A percentile compares a stretch with the other conserved stretches of the same genome.
Conservation (phyloP, 2,113 vertebrate genomes). For the Carassius gibelio region DNA sequence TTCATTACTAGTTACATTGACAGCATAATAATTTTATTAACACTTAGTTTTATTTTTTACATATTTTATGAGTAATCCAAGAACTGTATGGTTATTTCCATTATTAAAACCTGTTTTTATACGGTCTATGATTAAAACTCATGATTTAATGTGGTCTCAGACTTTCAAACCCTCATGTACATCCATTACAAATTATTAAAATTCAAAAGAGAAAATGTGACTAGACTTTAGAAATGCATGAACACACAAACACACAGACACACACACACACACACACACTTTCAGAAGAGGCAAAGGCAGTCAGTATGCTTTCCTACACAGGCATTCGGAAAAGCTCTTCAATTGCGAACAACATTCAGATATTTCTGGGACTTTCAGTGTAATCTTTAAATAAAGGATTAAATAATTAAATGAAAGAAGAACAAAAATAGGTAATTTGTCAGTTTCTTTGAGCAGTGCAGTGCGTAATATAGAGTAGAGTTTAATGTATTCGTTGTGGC, state of each 20-base stretch:
- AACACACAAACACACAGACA: constrained; percentile 32
- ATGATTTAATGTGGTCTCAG: not conserved
- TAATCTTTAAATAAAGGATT: constrained; percentile 21
- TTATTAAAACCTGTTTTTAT: not conserved
- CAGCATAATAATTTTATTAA: too few relatives aligned
- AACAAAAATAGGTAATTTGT: not conserved
- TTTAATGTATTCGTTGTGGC: constrained; percentile 17
- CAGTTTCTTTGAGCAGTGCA: constrained; percentile 9
- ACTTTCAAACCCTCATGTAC: not conserved
- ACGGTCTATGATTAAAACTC: not conserved
- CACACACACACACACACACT: constrained; percentile 34
- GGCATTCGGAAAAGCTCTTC: constrained; percentile 33
- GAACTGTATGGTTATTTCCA: not conserved
- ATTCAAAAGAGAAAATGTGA: constrained; percentile 23
- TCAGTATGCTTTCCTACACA: constrained; percentile 39
- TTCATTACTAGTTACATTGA: not conserved
- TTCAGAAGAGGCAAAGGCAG: constrained; percentile 39
- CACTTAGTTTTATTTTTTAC: too few relatives aligned
- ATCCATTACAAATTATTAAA: not conserved
- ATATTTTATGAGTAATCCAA: not conserved
- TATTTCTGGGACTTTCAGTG: constrained; percentile 24
- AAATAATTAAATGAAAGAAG: constrained; percentile 29
- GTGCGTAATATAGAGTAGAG: constrained; percentile 36
- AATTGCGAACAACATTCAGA: constrained; percentile 28
- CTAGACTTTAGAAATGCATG: constrained; percentile 49